Evolutionary conservation across 1,140 invertebrate species (phyloP), one percentile per base, ranked within the genome.

Genomic region (Drosophila bifasciata): DNA sequence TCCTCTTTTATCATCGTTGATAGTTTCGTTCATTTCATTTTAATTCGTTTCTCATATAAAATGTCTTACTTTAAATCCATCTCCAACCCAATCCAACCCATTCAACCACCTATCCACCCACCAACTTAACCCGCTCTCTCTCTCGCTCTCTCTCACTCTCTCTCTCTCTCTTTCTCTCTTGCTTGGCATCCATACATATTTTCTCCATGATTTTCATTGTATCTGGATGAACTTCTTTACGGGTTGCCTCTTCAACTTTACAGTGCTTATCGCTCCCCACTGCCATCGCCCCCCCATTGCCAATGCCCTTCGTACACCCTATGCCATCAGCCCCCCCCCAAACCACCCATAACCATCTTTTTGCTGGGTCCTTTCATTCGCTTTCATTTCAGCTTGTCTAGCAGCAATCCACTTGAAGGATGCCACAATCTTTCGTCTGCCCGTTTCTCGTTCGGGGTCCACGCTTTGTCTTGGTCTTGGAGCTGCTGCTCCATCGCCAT

Each of bases 401-500:
- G 57, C 64, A 57, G 75, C 68, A 80, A 85, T 86, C 81, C 73
- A 85, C 81, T 86, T 86, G 72, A 80, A 85, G 67, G 57, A 75
- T 73, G 76, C 76, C 76, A 56, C 81, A 86, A 80, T 86, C 78
- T 76, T 80, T 69, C 76, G 81, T 64, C 46, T 46, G 68, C 66
- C 44, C 49, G 41, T 55, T 48, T 64, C n/a, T 68, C 62, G 44
- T 67, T 21, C 48, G 21, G 48, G 11, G 32, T n/a, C n/a, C 60
- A 11, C 62, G n/a, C n/a, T n/a, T n/a, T n/a, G 32, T 53, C 62
- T 28, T 53, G 48, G 49, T 67, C 48, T 39, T 16, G 39, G 9
- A 1, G 2, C 49, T 32, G 11, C 32, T 61, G 39, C 48, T 57
- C 23, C 48, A 32, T 36, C 11, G n/a, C n/a, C n/a, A n/a, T n/a